Evolutionary conservation across 2,888 invertebrate species (phyloP).

Genomic region (Caradrina clavipalpis): DNA sequence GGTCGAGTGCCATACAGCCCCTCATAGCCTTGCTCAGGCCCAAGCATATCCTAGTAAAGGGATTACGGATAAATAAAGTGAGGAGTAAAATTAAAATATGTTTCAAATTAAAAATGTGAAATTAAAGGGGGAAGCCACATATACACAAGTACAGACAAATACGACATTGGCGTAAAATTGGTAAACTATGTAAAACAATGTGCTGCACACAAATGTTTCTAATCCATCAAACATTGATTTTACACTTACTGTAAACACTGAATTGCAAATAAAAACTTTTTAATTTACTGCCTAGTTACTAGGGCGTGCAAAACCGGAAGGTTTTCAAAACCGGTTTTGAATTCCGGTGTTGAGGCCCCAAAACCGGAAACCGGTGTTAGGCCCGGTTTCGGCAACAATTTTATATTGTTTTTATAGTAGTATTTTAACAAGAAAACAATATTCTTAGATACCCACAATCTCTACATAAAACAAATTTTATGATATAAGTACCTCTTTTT

Average conservation of each 20-base stretch:
- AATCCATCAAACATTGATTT: slow-evolving; percentile 18
- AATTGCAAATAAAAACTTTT: slow-evolving; percentile 31
- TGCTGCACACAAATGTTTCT: background rate
- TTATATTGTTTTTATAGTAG: too few relatives aligned
- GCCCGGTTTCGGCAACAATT: too few relatives aligned
- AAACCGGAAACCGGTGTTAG: too few relatives aligned
- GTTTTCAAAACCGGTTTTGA: too few relatives aligned
- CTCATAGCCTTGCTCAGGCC: slow-evolving; percentile 98
- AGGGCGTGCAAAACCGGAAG: too few relatives aligned
- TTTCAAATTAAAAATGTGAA: slow-evolving; percentile 42
- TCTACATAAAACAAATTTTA: too few relatives aligned
- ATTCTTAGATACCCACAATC: too few relatives aligned
- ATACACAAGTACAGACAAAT: slow-evolving; percentile 48
- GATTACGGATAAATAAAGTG: slow-evolving; percentile 75
- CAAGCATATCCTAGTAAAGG: slow-evolving; percentile 95
- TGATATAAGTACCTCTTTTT: too few relatives aligned
- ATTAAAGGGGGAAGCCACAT: slow-evolving; percentile 63
- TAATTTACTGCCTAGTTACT: slow-evolving; percentile 18
- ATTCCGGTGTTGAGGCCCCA: too few relatives aligned
- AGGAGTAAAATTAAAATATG: slow-evolving; percentile 65
- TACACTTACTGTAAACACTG: slow-evolving; percentile 14
- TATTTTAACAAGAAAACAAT: too few relatives aligned
- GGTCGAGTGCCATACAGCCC: slow-evolving; percentile 98
- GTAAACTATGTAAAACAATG: slow-evolving; percentile 5
- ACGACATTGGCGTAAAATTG: slow-evolving; percentile 34